Conservation (phyloP, 2,888 invertebrate species). For the Byasa hedistus region DNA sequence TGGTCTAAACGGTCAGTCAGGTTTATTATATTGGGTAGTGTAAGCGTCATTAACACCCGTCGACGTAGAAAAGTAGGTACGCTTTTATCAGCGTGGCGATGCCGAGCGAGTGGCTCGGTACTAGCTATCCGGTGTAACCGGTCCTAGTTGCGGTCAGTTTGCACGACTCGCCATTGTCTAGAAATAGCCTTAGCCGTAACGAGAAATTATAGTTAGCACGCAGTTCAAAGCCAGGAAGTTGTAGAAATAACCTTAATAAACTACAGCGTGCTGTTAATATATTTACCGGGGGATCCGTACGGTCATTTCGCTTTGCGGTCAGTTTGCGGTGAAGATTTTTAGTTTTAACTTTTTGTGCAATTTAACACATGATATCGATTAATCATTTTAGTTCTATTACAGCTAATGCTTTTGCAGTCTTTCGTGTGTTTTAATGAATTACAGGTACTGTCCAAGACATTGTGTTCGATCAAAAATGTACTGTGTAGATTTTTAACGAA, state of each 20-base stretch:
- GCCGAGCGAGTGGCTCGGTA: slow-evolving; percentile 4
- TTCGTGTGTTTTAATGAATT: too few species aligned
- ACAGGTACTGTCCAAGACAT: too few species aligned
- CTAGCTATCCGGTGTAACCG: slow-evolving; percentile 47
- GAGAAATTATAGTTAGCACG: slow-evolving; percentile 34
- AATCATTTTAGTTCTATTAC: not conserved
- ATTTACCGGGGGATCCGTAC: not conserved
- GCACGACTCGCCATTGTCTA: slow-evolving; percentile 65
- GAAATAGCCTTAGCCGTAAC: slow-evolving; percentile 48
- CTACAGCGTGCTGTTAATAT: slow-evolving; percentile 18
- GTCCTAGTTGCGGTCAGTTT: slow-evolving; percentile 60
- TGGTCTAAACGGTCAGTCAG: not conserved
- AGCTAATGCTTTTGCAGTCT: too few species aligned
- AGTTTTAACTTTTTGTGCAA: not conserved
- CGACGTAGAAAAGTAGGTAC: slow-evolving; percentile 44
- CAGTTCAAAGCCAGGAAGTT: slow-evolving; percentile 29
- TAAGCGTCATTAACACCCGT: slow-evolving; percentile 17
- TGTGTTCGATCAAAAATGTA: too few species aligned
- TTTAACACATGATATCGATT: not conserved
- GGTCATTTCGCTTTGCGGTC: too few species aligned
- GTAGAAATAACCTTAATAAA: slow-evolving; percentile 18
- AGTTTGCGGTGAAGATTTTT: not conserved
- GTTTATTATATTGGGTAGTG: slow-evolving; percentile 21
- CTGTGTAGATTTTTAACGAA: too few species aligned
- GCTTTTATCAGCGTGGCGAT: slow-evolving; percentile 38